Evolutionary conservation across 1,140 invertebrate species (phyloP).

Genomic region (Laodelphax striatellus): DNA sequence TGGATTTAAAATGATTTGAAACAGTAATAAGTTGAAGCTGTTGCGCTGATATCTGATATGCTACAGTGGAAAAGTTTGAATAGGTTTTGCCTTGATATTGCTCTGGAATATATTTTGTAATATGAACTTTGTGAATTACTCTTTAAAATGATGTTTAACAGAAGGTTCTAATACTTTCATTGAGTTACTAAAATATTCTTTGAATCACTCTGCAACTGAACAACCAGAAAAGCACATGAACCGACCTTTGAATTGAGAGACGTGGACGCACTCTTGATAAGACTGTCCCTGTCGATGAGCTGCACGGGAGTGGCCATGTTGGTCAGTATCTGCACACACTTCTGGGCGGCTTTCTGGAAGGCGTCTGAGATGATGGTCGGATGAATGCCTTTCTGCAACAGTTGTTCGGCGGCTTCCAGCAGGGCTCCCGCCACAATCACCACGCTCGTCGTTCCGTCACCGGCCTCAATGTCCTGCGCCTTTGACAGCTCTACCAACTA

Average conservation of each 20-base stretch:
- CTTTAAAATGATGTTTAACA: too few species aligned
- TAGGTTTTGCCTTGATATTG: too few species aligned
- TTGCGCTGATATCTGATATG: too few species aligned
- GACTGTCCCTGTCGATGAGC: constrained; percentile 71
- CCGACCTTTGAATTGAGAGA: constrained; percentile 94
- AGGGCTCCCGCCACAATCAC: constrained; percentile 92
- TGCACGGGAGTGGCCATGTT: constrained; percentile 80
- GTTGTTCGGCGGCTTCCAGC: constrained; percentile 86
- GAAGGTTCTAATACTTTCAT: too few species aligned
- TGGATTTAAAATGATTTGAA: too few species aligned
- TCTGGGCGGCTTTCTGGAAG: constrained; percentile 80
- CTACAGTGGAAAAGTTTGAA: too few species aligned
- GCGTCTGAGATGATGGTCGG: constrained; percentile 95
- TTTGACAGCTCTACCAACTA: constrained; percentile 95
- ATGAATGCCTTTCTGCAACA: constrained; percentile 91
- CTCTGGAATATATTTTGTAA: too few species aligned
- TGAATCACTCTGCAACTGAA: too few species aligned
- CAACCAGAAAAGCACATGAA: too few species aligned
- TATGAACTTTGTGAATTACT: too few species aligned
- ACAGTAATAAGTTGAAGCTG: too few species aligned
- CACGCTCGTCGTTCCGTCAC: constrained; percentile 97
- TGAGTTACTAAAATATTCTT: too few species aligned
- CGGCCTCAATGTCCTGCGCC: constrained; percentile 97
- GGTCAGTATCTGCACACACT: constrained; percentile 77
- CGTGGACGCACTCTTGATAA: constrained; percentile 92